These are phyloP conservation scores for Drosophila elegans DNA, from an alignment of 1,140 invertebrate species.

Conservation along the genomic window DNA sequence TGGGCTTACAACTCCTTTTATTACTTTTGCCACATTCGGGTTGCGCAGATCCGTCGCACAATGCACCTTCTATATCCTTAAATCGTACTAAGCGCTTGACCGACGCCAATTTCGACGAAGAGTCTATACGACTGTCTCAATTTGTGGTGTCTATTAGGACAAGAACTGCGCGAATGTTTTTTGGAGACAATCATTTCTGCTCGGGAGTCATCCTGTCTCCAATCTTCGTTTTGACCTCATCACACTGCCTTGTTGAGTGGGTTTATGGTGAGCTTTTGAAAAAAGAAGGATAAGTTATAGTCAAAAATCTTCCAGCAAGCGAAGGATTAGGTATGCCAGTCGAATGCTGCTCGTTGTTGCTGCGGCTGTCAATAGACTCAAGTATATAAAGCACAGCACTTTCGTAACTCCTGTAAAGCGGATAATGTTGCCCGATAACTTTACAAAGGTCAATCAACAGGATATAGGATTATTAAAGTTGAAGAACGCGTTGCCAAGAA, in stretches of 20 bases:
- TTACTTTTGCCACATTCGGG: neutral
- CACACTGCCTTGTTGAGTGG: constrained; percentile 46
- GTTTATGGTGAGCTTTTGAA: neutral
- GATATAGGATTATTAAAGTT: constrained; percentile 33
- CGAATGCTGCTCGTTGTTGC: constrained; percentile 35
- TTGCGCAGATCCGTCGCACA: neutral
- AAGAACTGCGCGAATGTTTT: constrained; percentile 15
- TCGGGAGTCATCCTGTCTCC: constrained; percentile 33
- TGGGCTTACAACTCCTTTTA: neutral
- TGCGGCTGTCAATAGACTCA: constrained; percentile 41
- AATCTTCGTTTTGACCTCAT: constrained; percentile 26
- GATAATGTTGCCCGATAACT: constrained; percentile 38
- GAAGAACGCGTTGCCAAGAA: neutral
- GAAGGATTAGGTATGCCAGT: constrained; percentile 10
- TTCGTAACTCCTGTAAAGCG: constrained; percentile 13
- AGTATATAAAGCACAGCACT: neutral
- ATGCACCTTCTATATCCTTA: neutral
- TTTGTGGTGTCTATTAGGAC: constrained; percentile 55
- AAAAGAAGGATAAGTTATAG: no score
- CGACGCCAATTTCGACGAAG: neutral
- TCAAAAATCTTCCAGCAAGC: neutral
- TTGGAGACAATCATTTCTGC: constrained; percentile 64
- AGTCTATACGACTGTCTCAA: neutral
- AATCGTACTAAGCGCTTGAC: neutral
- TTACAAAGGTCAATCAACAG: constrained; percentile 39